Conservation (phyloP, 2,797 vertebrate genomes). For the Neopelma chrysocephalum region DNA sequence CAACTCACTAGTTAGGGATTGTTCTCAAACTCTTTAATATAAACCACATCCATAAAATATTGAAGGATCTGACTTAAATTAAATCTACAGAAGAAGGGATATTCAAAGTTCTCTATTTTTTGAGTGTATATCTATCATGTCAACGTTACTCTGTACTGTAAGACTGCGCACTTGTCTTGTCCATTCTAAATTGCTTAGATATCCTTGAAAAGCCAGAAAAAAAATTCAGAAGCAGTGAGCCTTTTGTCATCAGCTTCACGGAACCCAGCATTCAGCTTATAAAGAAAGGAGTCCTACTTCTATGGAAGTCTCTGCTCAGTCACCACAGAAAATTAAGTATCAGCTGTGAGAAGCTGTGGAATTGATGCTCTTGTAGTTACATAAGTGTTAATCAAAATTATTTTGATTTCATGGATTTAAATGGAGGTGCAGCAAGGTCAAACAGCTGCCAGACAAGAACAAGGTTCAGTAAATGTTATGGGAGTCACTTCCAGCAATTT, state of each 20-base stretch:
- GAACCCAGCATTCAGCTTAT: not conserved
- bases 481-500: not conserved
- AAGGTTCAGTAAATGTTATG: not conserved
- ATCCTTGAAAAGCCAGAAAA: not conserved
- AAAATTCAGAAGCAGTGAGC: not conserved
- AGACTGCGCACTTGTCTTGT: not conserved
- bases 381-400: not conserved
- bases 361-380: not conserved
- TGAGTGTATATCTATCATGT: not conserved
- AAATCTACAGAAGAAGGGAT: constrained; percentile 19
- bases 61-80: constrained; percentile 31
- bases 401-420: not conserved
- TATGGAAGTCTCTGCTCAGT: not conserved
- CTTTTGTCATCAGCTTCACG: not conserved
- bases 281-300: not conserved
- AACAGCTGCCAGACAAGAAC: not conserved
- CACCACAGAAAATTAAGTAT: not conserved
- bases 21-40: constrained; percentile 32
- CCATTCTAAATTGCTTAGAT: not conserved
- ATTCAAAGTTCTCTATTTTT: constrained; percentile 27
- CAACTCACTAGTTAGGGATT: constrained; percentile 14
- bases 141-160: not conserved
- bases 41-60: constrained; percentile 40
- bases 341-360: not conserved
- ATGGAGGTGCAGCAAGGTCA: not conserved